phyloP scores from a whole-genome alignment of 2,113 vertebrate genomes.

The Menura novaehollandiae region DNA sequence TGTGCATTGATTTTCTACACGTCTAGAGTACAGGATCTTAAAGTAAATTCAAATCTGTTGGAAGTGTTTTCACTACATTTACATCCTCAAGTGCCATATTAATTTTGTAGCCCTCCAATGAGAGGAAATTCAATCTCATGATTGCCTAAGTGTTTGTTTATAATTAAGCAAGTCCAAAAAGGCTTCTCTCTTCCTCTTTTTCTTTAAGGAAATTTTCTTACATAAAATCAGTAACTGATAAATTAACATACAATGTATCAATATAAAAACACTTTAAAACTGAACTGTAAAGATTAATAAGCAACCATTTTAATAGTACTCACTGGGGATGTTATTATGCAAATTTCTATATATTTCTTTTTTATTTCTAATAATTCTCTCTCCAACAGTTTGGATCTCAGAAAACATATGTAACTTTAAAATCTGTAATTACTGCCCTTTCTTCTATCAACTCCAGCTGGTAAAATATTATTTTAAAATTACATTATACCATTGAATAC shows the following conservation, averaged over 20 bases:
- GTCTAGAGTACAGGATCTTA: neutral
- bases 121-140: slow-evolving; percentile 10
- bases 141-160: slow-evolving; percentile 39
- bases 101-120: slow-evolving; percentile 39
- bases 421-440: neutral
- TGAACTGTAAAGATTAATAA: neutral
- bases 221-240: neutral
- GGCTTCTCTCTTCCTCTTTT: neutral
- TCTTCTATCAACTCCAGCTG: neutral
- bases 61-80: slow-evolving; percentile 33
- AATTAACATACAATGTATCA: neutral
- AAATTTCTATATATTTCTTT: neutral
- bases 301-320: neutral
- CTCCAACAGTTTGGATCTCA: neutral
- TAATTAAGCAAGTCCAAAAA: slow-evolving; percentile 32
- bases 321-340: neutral
- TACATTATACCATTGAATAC: neutral
- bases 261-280: neutral
- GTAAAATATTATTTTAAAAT: neutral
- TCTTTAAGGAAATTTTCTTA: neutral
- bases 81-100: slow-evolving; percentile 23
- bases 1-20: neutral
- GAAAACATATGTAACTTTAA: neutral
- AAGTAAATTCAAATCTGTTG: slow-evolving; percentile 9
- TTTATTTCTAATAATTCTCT: neutral